Evolutionary conservation across 2,888 invertebrate genomes (phyloP), one percentile per base, ranked within the genome.

Genomic region (Drosophila histrio): DNA sequence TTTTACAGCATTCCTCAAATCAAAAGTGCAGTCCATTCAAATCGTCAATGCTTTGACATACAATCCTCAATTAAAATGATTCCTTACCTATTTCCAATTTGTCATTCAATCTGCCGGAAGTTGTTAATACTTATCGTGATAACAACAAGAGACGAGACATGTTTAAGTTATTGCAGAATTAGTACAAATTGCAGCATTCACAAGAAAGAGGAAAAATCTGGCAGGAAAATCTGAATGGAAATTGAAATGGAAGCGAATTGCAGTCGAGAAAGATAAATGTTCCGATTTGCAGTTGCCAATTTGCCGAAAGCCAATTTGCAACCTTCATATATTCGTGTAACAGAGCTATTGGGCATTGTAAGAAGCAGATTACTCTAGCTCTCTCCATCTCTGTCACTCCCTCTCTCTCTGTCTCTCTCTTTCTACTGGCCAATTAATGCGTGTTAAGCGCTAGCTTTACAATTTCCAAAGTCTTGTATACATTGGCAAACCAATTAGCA

Each of bases 401-500:
- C 5, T 17, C 24, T 43, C 9, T 24, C 41, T 19, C 19, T 38
- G 9, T 17, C 6, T 17, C 17, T 43, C 13, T 9, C 22, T 41
- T 13, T 22, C 44, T 53, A 47, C 56, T 63, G 60, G 22, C 44
- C 54, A 74, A 71, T 60, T 71, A 63, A 60, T 60, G 59, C 65
- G 41, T 63, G 73, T 66, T 61, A 66, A 49, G 54, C 24, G 70
- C 60, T 43, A 28, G 68, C 70, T 62, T 76, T 57, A 73, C 79
- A 78, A 66, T 66, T 76, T 72, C 49, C 46, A 56, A 39, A 41
- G 30, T 41, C 61, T 61, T 69, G 71, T 71, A 46, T 17, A 62
- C 75, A 71, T 76, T 78, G 69, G 47, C 52, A 70, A 75, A 71
- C 78, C 86, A 86, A 82, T 82, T 82, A 82, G 76, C 81, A 80